Conservation (phyloP, 2,888 invertebrate genomes). For the Maniola hyperantus region DNA sequence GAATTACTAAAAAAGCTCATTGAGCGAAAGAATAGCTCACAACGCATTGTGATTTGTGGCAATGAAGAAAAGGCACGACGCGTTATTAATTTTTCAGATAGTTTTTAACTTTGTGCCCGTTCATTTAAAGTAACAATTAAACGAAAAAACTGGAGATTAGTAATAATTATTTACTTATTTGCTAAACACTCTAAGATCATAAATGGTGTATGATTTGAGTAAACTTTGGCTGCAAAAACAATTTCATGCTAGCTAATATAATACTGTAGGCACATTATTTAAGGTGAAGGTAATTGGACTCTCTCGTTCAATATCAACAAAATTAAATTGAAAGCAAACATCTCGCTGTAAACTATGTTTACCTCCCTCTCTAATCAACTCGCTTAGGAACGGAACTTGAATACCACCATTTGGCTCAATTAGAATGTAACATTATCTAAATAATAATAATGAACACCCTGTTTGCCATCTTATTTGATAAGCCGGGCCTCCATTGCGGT, state of each 20-base stretch:
- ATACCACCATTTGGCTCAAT: slow-evolving; percentile 23
- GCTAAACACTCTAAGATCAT: too few relatives aligned
- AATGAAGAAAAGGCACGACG: too few relatives aligned
- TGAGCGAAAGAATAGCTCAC: too few relatives aligned
- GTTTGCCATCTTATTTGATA: slow-evolving; percentile 16
- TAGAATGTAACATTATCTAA: slow-evolving; percentile 15
- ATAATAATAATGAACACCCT: slow-evolving; percentile 23
- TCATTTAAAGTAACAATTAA: too few relatives aligned
- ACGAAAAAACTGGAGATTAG: too few relatives aligned
- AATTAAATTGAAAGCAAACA: slow-evolving; percentile 63
- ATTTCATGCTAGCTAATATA: slow-evolving; percentile 2
- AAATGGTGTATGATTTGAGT: background rate
- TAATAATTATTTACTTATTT: too few relatives aligned
- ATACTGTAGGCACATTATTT: slow-evolving; percentile 6
- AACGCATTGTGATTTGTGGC: too few relatives aligned
- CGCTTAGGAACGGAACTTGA: slow-evolving; percentile 22
- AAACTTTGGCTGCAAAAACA: background rate
- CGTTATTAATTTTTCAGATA: too few relatives aligned
- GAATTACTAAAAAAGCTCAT: too few relatives aligned
- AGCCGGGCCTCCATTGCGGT: too few relatives aligned
- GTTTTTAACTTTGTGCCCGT: too few relatives aligned
- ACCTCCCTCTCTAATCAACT: slow-evolving; percentile 55
- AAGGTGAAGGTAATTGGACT: slow-evolving; percentile 16
- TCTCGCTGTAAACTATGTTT: slow-evolving; percentile 47
- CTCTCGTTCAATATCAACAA: slow-evolving; percentile 40